phyloP scores from a whole-genome alignment of 2,113 vertebrate genomes.

The Chauna torquata region DNA sequence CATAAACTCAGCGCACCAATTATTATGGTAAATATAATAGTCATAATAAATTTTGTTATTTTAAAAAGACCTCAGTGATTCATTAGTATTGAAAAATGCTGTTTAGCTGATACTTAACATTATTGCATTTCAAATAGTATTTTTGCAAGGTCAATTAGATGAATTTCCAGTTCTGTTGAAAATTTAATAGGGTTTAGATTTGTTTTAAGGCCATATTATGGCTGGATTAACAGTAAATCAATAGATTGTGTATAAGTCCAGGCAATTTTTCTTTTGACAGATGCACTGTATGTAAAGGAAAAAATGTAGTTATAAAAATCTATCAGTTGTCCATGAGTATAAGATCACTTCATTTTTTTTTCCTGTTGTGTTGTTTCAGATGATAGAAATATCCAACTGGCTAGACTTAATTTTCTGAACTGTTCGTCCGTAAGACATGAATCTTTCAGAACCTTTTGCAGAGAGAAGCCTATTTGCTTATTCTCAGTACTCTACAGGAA shows the following conservation, averaged over 20 bases:
- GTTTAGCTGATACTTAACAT: neutral
- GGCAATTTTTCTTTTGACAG: neutral
- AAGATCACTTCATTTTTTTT: neutral
- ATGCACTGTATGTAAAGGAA: neutral
- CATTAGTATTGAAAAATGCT: neutral
- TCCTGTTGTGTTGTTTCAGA: neutral
- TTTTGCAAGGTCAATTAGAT: neutral
- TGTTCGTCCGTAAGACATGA: neutral
- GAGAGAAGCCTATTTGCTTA: neutral
- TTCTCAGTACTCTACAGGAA: neutral
- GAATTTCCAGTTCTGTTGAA: neutral
- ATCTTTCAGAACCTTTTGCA: neutral
- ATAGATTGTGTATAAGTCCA: neutral
- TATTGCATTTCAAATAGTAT: neutral
- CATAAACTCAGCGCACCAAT: neutral
- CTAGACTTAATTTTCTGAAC: neutral
- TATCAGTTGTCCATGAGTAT: neutral
- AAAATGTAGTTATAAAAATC: neutral
- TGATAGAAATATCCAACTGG: neutral
- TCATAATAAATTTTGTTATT: neutral
- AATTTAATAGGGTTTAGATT: neutral
- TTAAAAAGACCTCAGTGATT: neutral
- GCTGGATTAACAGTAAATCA: neutral
- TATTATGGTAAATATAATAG: neutral
- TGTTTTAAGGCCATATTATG: neutral